Evolutionary conservation across 2,888 invertebrate species (phyloP).

Genomic region (Tethea ocularis): DNA sequence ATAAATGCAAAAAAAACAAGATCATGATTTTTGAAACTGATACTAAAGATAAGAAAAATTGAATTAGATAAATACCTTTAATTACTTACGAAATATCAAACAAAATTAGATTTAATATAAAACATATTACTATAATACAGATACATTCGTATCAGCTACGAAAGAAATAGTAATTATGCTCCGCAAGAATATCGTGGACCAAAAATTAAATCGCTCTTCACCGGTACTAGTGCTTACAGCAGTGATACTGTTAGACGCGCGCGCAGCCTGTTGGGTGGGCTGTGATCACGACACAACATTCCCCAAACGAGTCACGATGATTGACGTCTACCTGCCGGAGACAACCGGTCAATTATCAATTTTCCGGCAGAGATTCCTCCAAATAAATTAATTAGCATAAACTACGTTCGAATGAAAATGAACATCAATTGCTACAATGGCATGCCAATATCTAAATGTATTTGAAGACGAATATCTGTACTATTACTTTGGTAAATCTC

Average conservation of each 20-base stretch:
- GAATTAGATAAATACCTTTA: neutral
- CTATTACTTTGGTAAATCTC: no score
- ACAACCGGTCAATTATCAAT: constrained; percentile 28
- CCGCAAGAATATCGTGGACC: no score
- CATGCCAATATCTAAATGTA: neutral
- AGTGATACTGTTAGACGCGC: constrained; percentile 52
- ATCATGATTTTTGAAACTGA: neutral
- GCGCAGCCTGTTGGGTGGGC: constrained; percentile 58
- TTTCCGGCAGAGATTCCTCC: neutral
- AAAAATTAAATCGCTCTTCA: neutral
- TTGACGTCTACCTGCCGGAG: constrained; percentile 61
- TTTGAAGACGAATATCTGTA: no score
- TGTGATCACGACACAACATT: constrained; percentile 45
- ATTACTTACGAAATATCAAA: neutral
- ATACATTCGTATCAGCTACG: no score
- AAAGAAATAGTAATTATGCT: no score
- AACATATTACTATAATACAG: no score
- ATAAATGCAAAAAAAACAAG: neutral
- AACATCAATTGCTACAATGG: neutral
- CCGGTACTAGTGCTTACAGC: constrained; percentile 3
- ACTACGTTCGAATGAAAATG: neutral
- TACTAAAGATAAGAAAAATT: neutral
- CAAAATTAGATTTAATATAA: no score
- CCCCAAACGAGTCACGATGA: constrained; percentile 64
- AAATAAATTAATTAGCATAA: neutral